Evolutionary conservation across 2,888 invertebrate species (phyloP).

Genomic region (Luffia ferchaultella): DNA sequence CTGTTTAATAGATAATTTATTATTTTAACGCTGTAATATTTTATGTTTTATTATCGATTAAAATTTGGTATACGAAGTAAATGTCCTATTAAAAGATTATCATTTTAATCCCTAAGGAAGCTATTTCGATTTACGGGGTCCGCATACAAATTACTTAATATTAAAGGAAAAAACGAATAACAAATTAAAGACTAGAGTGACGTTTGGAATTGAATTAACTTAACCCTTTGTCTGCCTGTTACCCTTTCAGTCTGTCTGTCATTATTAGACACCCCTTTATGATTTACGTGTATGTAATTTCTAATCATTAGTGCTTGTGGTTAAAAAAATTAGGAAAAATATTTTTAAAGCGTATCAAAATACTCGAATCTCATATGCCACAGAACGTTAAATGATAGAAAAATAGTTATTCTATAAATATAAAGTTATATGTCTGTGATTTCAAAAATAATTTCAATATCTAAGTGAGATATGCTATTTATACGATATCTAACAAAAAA

Average conservation of each 20-base stretch:
- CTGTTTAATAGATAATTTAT: too few relatives aligned
- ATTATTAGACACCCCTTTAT: conserved; percentile 35
- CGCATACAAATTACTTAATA: not conserved
- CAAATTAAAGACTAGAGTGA: conserved; percentile 22
- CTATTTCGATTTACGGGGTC: not conserved
- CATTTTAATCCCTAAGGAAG: not conserved
- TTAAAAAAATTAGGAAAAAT: conserved; percentile 3
- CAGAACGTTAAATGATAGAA: too few relatives aligned
- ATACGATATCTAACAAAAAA: too few relatives aligned
- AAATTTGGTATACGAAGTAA: too few relatives aligned
- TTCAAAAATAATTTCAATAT: too few relatives aligned
- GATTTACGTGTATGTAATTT: conserved; percentile 7
- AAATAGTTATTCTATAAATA: too few relatives aligned
- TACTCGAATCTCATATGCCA: too few relatives aligned
- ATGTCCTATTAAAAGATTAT: not conserved
- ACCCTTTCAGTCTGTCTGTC: conserved; percentile 37
- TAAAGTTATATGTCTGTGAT: too few relatives aligned
- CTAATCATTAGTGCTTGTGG: not conserved
- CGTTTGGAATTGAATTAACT: conserved; percentile 23
- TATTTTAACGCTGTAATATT: too few relatives aligned
- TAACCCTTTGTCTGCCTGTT: conserved; percentile 9
- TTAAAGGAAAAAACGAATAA: not conserved
- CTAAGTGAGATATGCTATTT: too few relatives aligned
- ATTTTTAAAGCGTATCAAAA: too few relatives aligned
- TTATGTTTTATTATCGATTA: too few relatives aligned